Conservation (phyloP, 2,797 vertebrate genomes). For the Gadopsis bispinosus region DNA sequence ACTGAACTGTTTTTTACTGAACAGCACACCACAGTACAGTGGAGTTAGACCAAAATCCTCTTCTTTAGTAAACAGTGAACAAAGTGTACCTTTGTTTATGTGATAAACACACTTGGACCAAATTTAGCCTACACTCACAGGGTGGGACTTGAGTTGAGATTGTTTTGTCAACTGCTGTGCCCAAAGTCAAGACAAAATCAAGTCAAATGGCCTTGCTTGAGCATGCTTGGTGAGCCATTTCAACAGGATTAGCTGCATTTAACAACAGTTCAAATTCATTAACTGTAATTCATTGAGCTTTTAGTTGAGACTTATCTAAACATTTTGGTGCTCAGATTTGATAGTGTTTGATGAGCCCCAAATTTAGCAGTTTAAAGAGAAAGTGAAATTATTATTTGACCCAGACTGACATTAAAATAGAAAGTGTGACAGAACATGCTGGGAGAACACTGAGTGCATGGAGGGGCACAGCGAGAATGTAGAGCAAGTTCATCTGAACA, state of each 20-base stretch:
- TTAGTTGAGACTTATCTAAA: neutral
- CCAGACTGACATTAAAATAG: slow-evolving; percentile 56
- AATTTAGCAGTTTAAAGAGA: slow-evolving; percentile 15
- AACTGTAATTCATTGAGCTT: neutral
- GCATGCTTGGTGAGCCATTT: neutral
- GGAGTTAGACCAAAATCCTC: neutral
- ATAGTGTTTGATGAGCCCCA: slow-evolving; percentile 13
- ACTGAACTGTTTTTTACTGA: neutral
- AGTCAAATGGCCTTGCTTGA: neutral
- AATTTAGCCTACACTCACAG: neutral
- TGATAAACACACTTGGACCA: neutral
- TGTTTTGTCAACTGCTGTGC: neutral
- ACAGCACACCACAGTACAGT: neutral
- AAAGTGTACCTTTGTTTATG: neutral
- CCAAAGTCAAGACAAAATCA: neutral
- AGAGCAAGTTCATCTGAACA: slow-evolving; percentile 45
- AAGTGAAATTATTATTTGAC: slow-evolving; percentile 31
- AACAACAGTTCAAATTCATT: neutral
- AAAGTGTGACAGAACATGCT: slow-evolving; percentile 56
- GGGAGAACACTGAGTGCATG: slow-evolving; percentile 34
- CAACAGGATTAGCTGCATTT: neutral
- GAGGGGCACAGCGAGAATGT: slow-evolving; percentile 27
- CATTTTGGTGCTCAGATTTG: neutral
- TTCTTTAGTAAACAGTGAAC: neutral
- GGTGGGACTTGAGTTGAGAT: neutral